Evolutionary conservation across 2,888 invertebrate genomes (phyloP), one percentile per base, ranked within the genome.

Genomic region (Trissolcus japonicus): DNA sequence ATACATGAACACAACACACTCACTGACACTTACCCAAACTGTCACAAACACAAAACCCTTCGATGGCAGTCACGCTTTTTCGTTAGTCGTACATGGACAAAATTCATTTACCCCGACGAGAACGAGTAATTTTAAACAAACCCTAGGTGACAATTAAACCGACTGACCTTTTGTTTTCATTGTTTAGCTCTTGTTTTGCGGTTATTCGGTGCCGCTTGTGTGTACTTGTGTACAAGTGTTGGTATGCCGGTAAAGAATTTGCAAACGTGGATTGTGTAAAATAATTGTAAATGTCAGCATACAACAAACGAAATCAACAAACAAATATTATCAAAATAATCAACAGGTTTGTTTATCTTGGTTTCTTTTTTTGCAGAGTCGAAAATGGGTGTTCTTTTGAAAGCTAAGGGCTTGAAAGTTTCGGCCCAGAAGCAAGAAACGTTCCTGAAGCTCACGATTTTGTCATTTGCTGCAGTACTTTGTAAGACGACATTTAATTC

Each of bases 381-480:
- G 7, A 86, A 66, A 21, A 89, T 89, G 88, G 89, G 85, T 73
- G 80, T 84, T 16, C 85, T 89, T 72, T 73, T 86, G 40, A 90
- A 89, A 80, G 84, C 88, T 13, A 87, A 86, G 78, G 87, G 88
- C 61, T 81, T 90, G 79, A 89, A 89, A 53, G 89, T 92, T 87
- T 92, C 92, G 53, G 91, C 93, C 68, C 95, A 95, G 82, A 96
- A 96, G 85, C 95, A 96, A 87, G 95, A 96, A 88, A 95, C 95
- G 43, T 90, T 96, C 66, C 89, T 96, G 54, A 96, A 96, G 88
- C 90, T 98, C 85, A 93, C 95, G 81, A 95, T 98, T 88, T 92
- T 98, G 82, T 94, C 98, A 61, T 92, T 97, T 89, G 98, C 97
- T 83, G 95, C 96, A 67, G 94, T 98, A 87, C 91, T 98, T 85